Conservation (phyloP, 2,113 vertebrate genomes). For the Hippocampus guttulatus region DNA sequence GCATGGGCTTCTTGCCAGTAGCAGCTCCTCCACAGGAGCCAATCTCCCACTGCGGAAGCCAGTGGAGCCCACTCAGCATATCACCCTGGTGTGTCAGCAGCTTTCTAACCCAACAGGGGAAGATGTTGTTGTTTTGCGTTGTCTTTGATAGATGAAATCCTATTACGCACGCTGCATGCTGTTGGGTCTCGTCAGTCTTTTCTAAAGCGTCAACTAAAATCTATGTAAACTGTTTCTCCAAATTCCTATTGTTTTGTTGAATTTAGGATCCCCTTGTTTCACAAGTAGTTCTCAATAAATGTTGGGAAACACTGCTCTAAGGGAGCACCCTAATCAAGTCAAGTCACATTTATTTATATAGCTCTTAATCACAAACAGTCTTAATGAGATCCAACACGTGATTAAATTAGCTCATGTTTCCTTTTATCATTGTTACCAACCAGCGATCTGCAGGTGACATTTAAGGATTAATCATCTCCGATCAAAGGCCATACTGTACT, state of each 20-base stretch:
- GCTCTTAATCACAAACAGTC: background rate
- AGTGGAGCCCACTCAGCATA: constrained; percentile 37
- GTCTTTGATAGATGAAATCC: constrained; percentile 17
- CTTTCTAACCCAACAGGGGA: constrained; percentile 17
- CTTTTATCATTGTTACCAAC: background rate
- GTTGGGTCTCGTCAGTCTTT: constrained; percentile 7
- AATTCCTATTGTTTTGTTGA: background rate
- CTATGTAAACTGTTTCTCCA: background rate
- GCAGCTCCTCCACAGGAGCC: constrained; percentile 34
- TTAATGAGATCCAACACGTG: background rate
- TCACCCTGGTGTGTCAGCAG: constrained; percentile 45
- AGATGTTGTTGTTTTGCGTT: constrained; percentile 25
- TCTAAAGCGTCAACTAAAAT: constrained; percentile 19
- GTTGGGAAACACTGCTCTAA: background rate
- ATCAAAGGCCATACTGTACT: background rate
- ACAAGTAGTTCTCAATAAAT: background rate
- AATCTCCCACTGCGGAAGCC: constrained; percentile 32
- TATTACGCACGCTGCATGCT: background rate
- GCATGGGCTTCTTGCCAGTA: constrained; percentile 31
- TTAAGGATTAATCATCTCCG: background rate
- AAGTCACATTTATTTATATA: no score
- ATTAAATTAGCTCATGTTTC: background rate
- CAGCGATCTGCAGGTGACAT: background rate
- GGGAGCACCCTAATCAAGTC: background rate
- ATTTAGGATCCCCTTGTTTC: background rate